Conservation (phyloP, 2,888 invertebrate genomes). For the Auanema freiburgensis region DNA sequence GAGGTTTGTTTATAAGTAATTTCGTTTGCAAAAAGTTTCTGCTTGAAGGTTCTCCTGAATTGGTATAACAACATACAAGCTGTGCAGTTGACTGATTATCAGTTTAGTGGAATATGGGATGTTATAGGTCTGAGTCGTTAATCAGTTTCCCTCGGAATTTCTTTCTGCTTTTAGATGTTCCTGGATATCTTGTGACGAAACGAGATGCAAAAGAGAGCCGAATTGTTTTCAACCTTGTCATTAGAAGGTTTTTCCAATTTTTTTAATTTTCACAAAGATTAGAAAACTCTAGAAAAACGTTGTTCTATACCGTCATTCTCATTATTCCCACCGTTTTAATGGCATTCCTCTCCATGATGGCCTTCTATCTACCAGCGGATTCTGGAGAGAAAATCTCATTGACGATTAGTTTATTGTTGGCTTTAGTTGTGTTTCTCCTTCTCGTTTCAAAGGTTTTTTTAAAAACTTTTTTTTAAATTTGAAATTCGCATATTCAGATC, state of each 20-base stretch:
- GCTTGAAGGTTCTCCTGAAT: slow-evolving; percentile 73
- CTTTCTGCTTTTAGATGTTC: slow-evolving; percentile 35
- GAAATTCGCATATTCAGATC: slow-evolving; percentile 70
- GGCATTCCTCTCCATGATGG: slow-evolving; percentile 85
- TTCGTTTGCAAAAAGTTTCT: background rate
- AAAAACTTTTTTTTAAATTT: slow-evolving; percentile 5
- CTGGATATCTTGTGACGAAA: slow-evolving; percentile 65
- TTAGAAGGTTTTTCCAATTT: slow-evolving; percentile 37
- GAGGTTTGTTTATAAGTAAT: slow-evolving; percentile 73
- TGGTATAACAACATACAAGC: slow-evolving; percentile 77
- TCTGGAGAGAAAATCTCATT: slow-evolving; percentile 79
- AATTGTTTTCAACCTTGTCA: slow-evolving; percentile 58
- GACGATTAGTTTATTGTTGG: slow-evolving; percentile 87
- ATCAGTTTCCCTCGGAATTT: background rate
- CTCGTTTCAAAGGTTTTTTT: slow-evolving; percentile 80
- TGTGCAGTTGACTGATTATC: slow-evolving; percentile 84
- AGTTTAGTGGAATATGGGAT: slow-evolving; percentile 97
- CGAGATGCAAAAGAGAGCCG: slow-evolving; percentile 49
- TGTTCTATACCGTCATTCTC: slow-evolving; percentile 98
- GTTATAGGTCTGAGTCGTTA: slow-evolving; percentile 75
- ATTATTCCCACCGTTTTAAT: slow-evolving; percentile 97
- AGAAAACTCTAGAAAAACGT: slow-evolving; percentile 78
- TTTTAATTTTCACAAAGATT: background rate
- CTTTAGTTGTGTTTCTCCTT: slow-evolving; percentile 97
- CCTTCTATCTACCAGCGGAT: slow-evolving; percentile 97